Evolutionary conservation across 2,888 invertebrate species (phyloP).

Genomic region (Rotaria macrura): DNA sequence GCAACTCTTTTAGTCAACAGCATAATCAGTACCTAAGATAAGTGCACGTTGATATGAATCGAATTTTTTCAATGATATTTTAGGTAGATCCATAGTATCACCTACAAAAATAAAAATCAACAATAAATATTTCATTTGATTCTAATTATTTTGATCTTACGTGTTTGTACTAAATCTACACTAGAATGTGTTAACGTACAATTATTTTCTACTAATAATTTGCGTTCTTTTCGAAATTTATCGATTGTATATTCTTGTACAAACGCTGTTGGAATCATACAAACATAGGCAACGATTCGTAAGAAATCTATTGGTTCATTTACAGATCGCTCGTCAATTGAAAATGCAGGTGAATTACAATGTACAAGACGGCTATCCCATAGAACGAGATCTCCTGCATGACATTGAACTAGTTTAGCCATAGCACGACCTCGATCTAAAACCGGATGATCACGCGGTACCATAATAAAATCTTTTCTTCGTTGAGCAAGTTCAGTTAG

Average conservation of each 20-base stretch:
- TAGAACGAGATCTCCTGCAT: background rate
- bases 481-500: background rate
- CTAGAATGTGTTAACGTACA: background rate
- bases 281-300: background rate
- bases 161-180: background rate
- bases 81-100: background rate
- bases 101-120: background rate
- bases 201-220: background rate
- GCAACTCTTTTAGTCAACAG: background rate
- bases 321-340: background rate
- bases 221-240: background rate
- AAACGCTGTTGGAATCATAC: background rate
- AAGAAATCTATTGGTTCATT: background rate
- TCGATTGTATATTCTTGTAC: background rate
- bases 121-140: no score
- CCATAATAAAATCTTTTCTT: background rate
- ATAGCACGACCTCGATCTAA: background rate
- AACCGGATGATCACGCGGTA: background rate
- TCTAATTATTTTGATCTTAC: background rate
- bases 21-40: background rate
- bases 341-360: slow-evolving; percentile 9
- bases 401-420: background rate
- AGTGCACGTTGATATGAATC: background rate
- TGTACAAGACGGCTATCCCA: slow-evolving; percentile 11
- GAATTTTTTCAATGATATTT: background rate